These are phyloP conservation scores for Drosophila fuyamai DNA, from an alignment of 1,140 invertebrate genomes.

Conservation along the genomic window DNA sequence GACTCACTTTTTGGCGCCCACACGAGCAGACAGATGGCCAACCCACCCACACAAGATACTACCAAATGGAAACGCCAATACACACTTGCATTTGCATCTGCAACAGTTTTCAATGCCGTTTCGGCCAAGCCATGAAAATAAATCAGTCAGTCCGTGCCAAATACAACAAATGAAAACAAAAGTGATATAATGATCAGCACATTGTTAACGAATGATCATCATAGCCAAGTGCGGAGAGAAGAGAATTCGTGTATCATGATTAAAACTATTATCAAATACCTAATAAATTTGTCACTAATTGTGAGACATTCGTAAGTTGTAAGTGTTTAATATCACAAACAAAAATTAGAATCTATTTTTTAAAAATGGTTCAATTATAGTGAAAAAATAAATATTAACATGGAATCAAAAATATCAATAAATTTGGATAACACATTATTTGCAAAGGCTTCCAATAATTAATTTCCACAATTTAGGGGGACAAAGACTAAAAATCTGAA, in stretches of 20 bases:
- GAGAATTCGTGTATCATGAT: not conserved
- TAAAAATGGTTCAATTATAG: no score
- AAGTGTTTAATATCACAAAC: no score
- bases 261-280: not conserved
- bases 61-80: conserved; percentile 14
- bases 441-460: no score
- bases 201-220: conserved; percentile 5
- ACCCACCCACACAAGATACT: conserved; percentile 22
- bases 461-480: no score
- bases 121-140: conserved; percentile 26
- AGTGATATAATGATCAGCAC: conserved; percentile 37
- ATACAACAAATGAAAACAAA: conserved; percentile 24
- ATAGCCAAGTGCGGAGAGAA: not conserved
- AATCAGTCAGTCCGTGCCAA: conserved; percentile 2
- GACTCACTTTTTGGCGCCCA: conserved; percentile 69
- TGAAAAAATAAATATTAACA: no score
- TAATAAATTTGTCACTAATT: no score
- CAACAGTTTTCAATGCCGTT: conserved; percentile 43
- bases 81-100: conserved; percentile 25
- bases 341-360: no score
- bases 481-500: no score
- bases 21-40: conserved; percentile 34
- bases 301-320: no score
- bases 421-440: no score
- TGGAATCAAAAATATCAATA: no score